Evolutionary conservation across 2,888 invertebrate species (phyloP), one percentile per base, ranked within the genome.

Genomic region (Ophraella communa): DNA sequence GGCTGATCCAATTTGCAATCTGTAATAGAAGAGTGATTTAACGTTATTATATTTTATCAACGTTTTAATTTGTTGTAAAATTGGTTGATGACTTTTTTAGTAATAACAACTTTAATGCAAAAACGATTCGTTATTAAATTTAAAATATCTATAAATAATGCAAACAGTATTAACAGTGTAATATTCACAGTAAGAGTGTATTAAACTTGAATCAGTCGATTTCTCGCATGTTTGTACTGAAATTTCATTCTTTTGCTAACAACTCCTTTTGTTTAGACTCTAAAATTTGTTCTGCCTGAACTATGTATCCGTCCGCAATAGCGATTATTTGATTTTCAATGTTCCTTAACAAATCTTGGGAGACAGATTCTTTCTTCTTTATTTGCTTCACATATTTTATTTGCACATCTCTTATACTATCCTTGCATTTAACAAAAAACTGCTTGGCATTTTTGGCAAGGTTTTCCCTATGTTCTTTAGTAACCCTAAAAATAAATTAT

Each of bases 381-480:
- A 91, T 79, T 74, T 87, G 88, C 75, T 90, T 93, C 0, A 91
- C 81, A 64, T 86, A 87, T 68, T 88, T 88, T 76, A 88, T 91
- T 78, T 94, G 93, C 0, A 91, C 84, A 66, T 93, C 90, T 78
- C 90, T 89, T 56, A 96, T 85, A 7, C 85, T 81, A 79, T 92
- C 91, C 76, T 92, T 89, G 70, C 92, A 91, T 80, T 92, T 93
- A 3, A 92, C 87, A 77, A 89, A 94, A 55, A 95, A 77, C 0
- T 85, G 84, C 83, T 94, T 96, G 0, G 97, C 96, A 85, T 90
- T 93, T 83, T 94, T 95, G 0, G 93, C 90, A 64, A 98, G 84
- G 65, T 86, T 87, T 83, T 97, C 96, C 71, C 98, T 86, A 77
- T 96, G 93, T 79, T 98, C 97, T 78, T 92, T 92, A 0, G 98